phyloP scores from a whole-genome alignment of 1,140 invertebrate species.

The Macrotrachela quadricornifera region DNA sequence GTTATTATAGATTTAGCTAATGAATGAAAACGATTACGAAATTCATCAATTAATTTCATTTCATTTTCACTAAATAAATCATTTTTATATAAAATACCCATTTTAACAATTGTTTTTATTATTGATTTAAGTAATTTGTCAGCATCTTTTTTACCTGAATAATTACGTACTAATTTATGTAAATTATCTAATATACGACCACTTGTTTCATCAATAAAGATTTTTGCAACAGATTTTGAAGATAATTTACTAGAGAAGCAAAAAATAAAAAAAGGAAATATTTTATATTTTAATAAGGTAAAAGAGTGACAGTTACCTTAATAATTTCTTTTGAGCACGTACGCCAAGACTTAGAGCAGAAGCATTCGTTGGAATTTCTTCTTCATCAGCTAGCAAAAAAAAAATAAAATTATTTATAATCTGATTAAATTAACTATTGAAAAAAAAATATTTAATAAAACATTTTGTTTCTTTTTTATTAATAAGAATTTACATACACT shows the following conservation, averaged over 20 bases:
- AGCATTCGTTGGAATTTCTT: too few relatives aligned
- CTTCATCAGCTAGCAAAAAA: too few relatives aligned
- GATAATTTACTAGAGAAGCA: constrained; percentile 49
- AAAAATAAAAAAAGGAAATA: too few relatives aligned
- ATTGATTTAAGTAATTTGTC: constrained; percentile 86
- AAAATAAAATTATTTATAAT: too few relatives aligned
- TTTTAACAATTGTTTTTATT: constrained; percentile 84
- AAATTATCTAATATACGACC: constrained; percentile 66
- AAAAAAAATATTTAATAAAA: too few relatives aligned
- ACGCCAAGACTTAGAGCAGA: too few relatives aligned
- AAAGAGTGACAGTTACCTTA: too few relatives aligned
- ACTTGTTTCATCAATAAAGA: constrained; percentile 73
- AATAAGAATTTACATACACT: too few relatives aligned
- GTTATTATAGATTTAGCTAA: constrained; percentile 59
- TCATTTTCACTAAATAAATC: constrained; percentile 55
- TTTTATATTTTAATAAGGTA: too few relatives aligned
- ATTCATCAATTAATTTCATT: constrained; percentile 43
- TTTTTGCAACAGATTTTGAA: constrained; percentile 56
- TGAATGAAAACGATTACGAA: constrained; percentile 37
- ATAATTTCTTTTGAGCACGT: too few relatives aligned
- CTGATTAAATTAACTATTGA: too few relatives aligned
- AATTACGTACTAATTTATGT: constrained; percentile 51
- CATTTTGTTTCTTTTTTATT: too few relatives aligned
- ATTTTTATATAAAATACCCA: constrained; percentile 59
- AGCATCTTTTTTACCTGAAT: constrained; percentile 66